These are phyloP conservation scores for Alectoris magna DNA, from an alignment of 2,797 vertebrate species.

Conservation along the genomic window DNA sequence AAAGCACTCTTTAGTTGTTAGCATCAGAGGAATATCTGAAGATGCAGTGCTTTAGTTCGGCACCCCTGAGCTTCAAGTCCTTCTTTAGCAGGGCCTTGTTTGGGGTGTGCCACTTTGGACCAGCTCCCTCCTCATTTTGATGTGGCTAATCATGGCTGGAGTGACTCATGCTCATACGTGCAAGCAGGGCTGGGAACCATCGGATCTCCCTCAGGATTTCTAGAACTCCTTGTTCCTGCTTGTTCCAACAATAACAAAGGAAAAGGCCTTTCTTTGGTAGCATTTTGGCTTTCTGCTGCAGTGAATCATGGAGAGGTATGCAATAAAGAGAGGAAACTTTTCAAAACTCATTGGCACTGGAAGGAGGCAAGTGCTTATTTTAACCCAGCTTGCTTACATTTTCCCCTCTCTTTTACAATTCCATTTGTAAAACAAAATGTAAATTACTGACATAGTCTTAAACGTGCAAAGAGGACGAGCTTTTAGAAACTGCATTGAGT, in stretches of 20 bases:
- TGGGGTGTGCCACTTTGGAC: constrained; percentile 52
- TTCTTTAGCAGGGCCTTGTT: neutral
- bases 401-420: constrained; percentile 11
- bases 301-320: constrained; percentile 54
- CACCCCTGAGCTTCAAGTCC: neutral
- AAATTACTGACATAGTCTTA: constrained; percentile 44
- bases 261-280: constrained; percentile 64
- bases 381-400: constrained; percentile 49
- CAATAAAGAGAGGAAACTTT: constrained; percentile 47
- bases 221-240: constrained; percentile 53
- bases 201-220: constrained; percentile 17
- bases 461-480: constrained; percentile 1
- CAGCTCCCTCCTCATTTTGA: neutral
- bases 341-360: constrained; percentile 23
- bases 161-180: neutral
- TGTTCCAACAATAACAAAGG: constrained; percentile 24
- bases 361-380: constrained; percentile 55
- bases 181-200: neutral
- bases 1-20: constrained; percentile 12
- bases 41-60: neutral
- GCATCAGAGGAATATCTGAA: neutral
- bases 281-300: constrained; percentile 54
- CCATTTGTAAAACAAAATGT: constrained; percentile 27
- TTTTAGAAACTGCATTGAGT: neutral
- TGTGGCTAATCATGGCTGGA: neutral